Conservation (phyloP, 1,140 invertebrate species). For the Sinonovacula constricta region DNA sequence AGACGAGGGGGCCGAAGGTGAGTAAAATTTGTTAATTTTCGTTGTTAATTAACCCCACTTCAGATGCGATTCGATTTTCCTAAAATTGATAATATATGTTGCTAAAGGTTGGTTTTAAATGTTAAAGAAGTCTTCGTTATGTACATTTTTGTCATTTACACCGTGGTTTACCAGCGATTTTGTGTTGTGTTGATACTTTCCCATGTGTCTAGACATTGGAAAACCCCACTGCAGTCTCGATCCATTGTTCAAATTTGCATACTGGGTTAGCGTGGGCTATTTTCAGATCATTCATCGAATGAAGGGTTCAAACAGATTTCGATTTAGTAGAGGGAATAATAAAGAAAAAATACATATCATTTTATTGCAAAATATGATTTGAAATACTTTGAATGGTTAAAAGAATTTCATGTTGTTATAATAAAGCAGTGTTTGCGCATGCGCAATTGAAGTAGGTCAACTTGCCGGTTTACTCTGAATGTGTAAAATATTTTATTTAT, state of each 20-base stretch:
- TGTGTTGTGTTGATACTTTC: background rate
- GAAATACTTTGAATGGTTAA: background rate
- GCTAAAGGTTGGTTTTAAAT: background rate
- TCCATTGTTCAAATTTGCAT: background rate
- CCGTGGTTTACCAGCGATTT: background rate
- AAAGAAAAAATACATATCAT: background rate
- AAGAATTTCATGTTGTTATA: background rate
- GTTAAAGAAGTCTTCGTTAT: background rate
- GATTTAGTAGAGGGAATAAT: too few species aligned
- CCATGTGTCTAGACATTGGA: too few species aligned
- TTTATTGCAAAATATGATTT: background rate
- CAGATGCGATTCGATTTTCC: background rate
- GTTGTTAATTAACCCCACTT: background rate
- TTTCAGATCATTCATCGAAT: too few species aligned
- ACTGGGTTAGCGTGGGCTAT: background rate
- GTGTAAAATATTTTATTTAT: background rate
- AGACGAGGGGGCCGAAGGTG: constrained; percentile 56
- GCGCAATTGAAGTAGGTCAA: constrained; percentile 34
- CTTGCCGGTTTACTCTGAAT: constrained; percentile 11
- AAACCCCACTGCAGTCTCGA: too few species aligned
- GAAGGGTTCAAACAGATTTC: too few species aligned
- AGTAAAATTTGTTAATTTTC: constrained; percentile 31
- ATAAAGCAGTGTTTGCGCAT: background rate
- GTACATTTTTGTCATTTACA: background rate
- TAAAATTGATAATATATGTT: background rate